Conservation (phyloP, 2,113 vertebrate genomes). For the Chloebia gouldiae region DNA sequence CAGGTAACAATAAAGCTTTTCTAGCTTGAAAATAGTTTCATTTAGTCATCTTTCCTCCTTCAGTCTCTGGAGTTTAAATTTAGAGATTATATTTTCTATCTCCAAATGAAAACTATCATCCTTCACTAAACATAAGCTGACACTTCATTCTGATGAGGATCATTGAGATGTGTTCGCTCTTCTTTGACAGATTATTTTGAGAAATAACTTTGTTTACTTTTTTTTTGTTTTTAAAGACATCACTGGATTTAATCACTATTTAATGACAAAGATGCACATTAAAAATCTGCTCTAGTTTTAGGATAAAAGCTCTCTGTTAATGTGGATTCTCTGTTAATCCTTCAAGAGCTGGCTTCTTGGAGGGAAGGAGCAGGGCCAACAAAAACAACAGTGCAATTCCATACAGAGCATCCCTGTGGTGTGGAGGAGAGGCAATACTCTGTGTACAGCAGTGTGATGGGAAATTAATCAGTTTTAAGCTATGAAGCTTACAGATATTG, state of each 20-base stretch:
- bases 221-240: background rate
- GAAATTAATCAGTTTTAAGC: background rate
- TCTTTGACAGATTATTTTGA: background rate
- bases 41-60: background rate
- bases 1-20: background rate
- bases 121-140: background rate
- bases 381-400: background rate
- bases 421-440: background rate
- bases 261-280: background rate
- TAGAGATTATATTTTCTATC: background rate
- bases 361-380: background rate
- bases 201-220: background rate
- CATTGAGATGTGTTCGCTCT: background rate
- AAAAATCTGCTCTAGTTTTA: background rate
- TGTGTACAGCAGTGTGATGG: background rate
- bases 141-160: background rate
- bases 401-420: accelerated
- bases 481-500: background rate
- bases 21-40: background rate
- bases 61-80: background rate
- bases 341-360: background rate
- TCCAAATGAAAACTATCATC: background rate
- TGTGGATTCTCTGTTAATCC: background rate
- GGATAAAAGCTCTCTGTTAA: background rate
- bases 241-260: background rate